Evolutionary conservation across 2,888 invertebrate species (phyloP), one percentile per base, ranked within the genome.

Genomic region (Lottia gigantea): DNA sequence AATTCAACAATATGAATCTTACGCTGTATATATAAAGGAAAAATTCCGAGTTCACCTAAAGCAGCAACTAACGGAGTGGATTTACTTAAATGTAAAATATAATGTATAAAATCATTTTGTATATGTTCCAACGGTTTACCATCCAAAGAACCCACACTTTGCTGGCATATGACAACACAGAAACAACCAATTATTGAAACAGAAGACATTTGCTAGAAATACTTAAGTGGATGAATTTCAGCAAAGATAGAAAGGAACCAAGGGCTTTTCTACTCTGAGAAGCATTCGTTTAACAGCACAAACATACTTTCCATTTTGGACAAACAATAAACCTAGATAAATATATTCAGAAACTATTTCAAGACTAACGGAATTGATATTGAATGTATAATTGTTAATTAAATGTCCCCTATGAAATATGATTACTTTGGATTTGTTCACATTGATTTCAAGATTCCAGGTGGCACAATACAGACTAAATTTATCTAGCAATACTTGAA

Each of bases 401-500:
- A 55, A 23, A 11, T 11, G n/a, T 19, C 55, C 55, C n/a, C 55
- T 55, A 55, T 55, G 19, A 55, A 55, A 55, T 8, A 40, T 11
- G 40, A 40, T 3, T 11, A 40, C 40, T 40, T 40, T 31, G 31
- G 55, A 55, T 55, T 55, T 55, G 55, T 55, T 23, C 19, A 23
- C 19, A 23, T 55, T 55, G n/a, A 55, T 55, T 23, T 16, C 55
- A 7, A 55, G n/a, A 19, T 55, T 55, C 55, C 55, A 19, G n/a
- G 6, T n/a, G n/a, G 55, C n/a, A 55, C 55, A 55, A 23, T 19
- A 55, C 8, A 19, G 19, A n/a, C 55, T 23, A 55, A 55, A 55
- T 55, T n/a, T 55, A 55, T 55, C 19, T 55, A 55, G n/a, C 55
- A 55, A 55, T 23, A 55, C n/a, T 19, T 55, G 55, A 19, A 55